phyloP scores from a whole-genome alignment of 2,888 invertebrate species.

The Ischnura elegans region DNA sequence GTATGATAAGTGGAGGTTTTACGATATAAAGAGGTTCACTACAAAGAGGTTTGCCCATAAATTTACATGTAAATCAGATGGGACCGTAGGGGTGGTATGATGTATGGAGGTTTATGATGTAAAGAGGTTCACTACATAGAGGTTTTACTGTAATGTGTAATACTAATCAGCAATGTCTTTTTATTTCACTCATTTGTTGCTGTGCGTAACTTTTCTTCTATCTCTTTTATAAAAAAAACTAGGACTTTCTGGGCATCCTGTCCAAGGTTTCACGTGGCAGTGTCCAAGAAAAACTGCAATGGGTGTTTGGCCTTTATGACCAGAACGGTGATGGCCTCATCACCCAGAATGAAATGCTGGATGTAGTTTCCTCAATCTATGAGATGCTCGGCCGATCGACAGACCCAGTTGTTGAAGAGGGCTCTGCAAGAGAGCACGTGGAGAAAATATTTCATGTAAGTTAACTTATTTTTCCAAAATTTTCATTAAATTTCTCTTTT shows the following conservation, averaged over 20 bases:
- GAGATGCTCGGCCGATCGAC: conserved; percentile 91
- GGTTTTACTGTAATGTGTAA: too few species aligned
- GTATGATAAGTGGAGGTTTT: too few species aligned
- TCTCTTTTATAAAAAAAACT: conserved; percentile 73
- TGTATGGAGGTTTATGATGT: too few species aligned
- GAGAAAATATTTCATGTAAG: conserved; percentile 92
- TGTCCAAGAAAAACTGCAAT: conserved; percentile 91
- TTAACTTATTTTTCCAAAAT: conserved; percentile 68
- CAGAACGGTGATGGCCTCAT: conserved; percentile 92
- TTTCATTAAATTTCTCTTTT: neutral
- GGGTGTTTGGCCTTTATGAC: conserved; percentile 94
- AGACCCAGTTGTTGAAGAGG: conserved; percentile 85
- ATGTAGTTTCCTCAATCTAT: conserved; percentile 91
- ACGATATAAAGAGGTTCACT: too few species aligned
- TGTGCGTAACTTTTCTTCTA: too few species aligned
- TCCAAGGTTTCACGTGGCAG: conserved; percentile 92
- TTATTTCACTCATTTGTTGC: too few species aligned
- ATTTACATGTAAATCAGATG: too few species aligned
- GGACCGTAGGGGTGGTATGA: too few species aligned
- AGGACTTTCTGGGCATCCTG: conserved; percentile 92
- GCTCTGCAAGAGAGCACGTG: conserved; percentile 90
- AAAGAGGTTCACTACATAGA: too few species aligned
- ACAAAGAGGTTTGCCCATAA: too few species aligned
- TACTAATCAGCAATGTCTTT: too few species aligned
- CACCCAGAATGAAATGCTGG: conserved; percentile 90